A percentile compares a stretch with the other conserved stretches of the same genome.
Conservation (phyloP, 2,113 vertebrate genomes). For the Acanthochromis polyacanthus region DNA sequence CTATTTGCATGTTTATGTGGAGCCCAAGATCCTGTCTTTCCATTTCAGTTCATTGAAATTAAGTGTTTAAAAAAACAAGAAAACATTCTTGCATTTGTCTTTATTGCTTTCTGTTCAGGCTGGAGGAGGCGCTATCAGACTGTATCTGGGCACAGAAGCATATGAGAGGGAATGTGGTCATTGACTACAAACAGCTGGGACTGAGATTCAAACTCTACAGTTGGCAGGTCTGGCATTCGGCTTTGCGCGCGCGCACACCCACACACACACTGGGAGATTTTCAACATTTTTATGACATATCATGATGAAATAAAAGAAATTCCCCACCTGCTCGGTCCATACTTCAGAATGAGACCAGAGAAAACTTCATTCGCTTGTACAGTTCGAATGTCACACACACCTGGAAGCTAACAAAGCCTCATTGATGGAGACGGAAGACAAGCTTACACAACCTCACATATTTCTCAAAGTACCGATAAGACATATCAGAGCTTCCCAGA, state of each 20-base stretch:
- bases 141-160: conserved; percentile 87
- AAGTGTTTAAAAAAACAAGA: too few relatives aligned
- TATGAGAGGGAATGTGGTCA: conserved; percentile 87
- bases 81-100: too few relatives aligned
- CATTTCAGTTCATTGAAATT: too few relatives aligned
- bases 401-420: conserved; percentile 65
- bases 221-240: conserved; percentile 88
- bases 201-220: conserved; percentile 88
- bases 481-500: conserved; percentile 15
- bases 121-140: conserved; percentile 88
- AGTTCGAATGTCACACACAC: conserved; percentile 41
- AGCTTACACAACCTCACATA: conserved; percentile 55
- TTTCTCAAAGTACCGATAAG: conserved; percentile 44
- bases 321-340: conserved; percentile 1
- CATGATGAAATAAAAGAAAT: background rate
- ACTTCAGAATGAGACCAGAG: conserved; percentile 4
- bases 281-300: background rate
- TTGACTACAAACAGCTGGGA: conserved; percentile 94
- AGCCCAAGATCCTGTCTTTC: too few relatives aligned
- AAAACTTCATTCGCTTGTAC: conserved; percentile 35
- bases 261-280: background rate
- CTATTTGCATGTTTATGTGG: too few relatives aligned
- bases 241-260: background rate
- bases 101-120: conserved; percentile 72
- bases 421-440: conserved; percentile 40